phyloP scores from a whole-genome alignment of 2,113 vertebrate species.

The Malurus elegans region DNA sequence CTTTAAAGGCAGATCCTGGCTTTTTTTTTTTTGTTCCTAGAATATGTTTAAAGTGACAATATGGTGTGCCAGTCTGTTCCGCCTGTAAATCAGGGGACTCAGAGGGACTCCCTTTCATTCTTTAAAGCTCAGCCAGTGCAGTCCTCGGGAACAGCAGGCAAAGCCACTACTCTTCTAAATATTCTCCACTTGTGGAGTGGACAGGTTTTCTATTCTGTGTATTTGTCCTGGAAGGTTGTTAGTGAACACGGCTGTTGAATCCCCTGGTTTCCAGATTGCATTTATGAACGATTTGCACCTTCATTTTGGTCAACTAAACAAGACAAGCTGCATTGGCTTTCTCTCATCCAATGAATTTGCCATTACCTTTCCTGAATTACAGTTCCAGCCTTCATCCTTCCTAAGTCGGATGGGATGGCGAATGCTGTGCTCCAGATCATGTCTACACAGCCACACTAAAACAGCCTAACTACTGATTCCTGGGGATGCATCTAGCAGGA shows the following conservation, averaged over 20 bases:
- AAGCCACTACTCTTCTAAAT: neutral
- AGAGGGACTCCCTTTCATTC: slow-evolving; percentile 8
- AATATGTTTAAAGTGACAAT: slow-evolving; percentile 41
- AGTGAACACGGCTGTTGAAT: neutral
- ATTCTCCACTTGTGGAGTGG: neutral
- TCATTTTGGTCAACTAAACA: neutral
- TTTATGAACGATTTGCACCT: neutral
- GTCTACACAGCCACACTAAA: neutral
- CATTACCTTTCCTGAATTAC: neutral
- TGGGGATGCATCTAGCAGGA: neutral
- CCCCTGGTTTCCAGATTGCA: neutral
- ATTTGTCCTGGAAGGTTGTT: neutral
- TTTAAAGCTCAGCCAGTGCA: neutral
- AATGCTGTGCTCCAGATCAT: neutral
- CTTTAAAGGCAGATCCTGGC: slow-evolving; percentile 13
- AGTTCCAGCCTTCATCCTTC: neutral
- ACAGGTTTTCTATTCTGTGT: neutral
- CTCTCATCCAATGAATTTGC: neutral
- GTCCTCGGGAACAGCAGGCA: neutral
- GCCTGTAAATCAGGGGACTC: neutral
- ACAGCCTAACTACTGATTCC: neutral
- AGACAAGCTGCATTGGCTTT: neutral
- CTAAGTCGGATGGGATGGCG: neutral
- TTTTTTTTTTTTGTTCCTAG: slow-evolving; percentile 1
- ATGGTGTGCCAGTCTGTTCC: slow-evolving; percentile 41